A percentile compares a stretch with the other conserved stretches of the same genome.
Conservation (phyloP, 2,888 invertebrate species). For the Xanthorhoe spadicearia region DNA sequence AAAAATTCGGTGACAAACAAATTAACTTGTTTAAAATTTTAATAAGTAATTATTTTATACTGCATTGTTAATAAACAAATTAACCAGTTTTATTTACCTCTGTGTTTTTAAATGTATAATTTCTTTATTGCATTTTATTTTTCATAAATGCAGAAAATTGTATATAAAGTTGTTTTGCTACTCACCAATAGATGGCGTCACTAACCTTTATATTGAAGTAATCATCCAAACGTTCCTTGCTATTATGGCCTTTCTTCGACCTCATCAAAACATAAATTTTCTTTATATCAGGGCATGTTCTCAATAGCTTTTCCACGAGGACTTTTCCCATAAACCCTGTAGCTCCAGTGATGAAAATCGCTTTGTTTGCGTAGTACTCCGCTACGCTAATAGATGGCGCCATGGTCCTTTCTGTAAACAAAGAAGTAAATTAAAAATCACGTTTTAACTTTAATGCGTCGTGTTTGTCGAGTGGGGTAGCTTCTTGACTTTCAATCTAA, state of each 20-base stretch:
- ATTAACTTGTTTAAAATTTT: too few relatives aligned
- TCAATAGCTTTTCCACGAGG: slow-evolving; percentile 90
- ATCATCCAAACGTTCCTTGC: slow-evolving; percentile 86
- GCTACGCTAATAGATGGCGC: slow-evolving; percentile 73
- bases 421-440: neutral
- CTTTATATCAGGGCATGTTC: slow-evolving; percentile 88
- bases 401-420: slow-evolving; percentile 49
- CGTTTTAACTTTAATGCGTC: neutral
- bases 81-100: too few relatives aligned
- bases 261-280: slow-evolving; percentile 89
- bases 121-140: too few relatives aligned
- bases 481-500: too few relatives aligned
- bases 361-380: slow-evolving; percentile 85
- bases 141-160: too few relatives aligned
- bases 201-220: slow-evolving; percentile 81
- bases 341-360: slow-evolving; percentile 91
- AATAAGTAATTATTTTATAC: too few relatives aligned
- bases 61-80: too few relatives aligned
- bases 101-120: too few relatives aligned
- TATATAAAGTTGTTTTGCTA: slow-evolving; percentile 28
- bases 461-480: too few relatives aligned
- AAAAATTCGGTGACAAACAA: too few relatives aligned
- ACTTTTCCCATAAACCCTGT: slow-evolving; percentile 95
- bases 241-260: slow-evolving; percentile 88
- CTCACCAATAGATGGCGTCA: slow-evolving; percentile 51